Percentiles rank a stretch among this genome's conserved stretches.
phyloP scores from a whole-genome alignment of 1,140 invertebrate genomes.

The Lepidurus arcticus region DNA sequence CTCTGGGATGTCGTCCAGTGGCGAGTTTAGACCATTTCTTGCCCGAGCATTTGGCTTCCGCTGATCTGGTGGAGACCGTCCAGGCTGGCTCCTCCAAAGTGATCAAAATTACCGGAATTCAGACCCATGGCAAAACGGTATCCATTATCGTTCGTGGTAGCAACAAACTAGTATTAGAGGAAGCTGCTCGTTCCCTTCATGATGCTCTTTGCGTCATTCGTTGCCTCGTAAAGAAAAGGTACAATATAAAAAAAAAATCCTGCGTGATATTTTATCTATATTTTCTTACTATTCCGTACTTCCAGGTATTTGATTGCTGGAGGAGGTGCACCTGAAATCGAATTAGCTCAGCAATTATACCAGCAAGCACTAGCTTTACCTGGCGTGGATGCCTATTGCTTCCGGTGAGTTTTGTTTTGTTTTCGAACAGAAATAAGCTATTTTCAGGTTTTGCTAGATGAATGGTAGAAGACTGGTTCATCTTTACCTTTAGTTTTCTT shows the following conservation, averaged over 20 bases:
- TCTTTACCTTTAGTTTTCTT: not conserved
- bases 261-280: not conserved
- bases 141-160: conserved; percentile 91
- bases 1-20: conserved; percentile 88
- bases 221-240: conserved; percentile 88
- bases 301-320: conserved; percentile 77
- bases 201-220: conserved; percentile 97
- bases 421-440: conserved; percentile 25
- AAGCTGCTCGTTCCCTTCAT: conserved; percentile 92
- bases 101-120: conserved; percentile 90
- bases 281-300: conserved; percentile 35
- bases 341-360: conserved; percentile 78
- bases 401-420: conserved; percentile 44
- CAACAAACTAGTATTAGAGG: conserved; percentile 92
- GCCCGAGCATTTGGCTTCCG: conserved; percentile 81
- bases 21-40: conserved; percentile 97
- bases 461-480: not conserved
- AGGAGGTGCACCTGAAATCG: conserved; percentile 95
- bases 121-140: conserved; percentile 81
- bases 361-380: conserved; percentile 73
- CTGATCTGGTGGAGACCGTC: conserved; percentile 93
- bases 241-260: conserved; percentile 34
- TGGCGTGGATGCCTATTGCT: conserved; percentile 92
- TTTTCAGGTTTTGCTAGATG: not conserved
- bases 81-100: conserved; percentile 83